These are phyloP conservation scores for Galagoides demidoff DNA, from an alignment of 2,797 vertebrate genomes.

Conservation along the genomic window DNA sequence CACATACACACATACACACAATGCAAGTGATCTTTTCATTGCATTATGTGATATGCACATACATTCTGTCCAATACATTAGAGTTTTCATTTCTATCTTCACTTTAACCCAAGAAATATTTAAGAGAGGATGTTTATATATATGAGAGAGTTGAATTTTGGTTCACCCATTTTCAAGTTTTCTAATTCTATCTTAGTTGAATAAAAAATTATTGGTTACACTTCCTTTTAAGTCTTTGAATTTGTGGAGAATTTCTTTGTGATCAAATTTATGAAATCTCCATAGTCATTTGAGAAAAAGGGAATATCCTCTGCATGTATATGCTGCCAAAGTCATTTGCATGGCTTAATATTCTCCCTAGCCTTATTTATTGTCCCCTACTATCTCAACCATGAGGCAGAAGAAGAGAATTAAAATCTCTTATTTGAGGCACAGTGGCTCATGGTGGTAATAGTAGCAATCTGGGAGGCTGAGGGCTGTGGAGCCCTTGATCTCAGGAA, in stretches of 20 bases:
- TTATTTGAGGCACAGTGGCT: neutral
- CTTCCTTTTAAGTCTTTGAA: neutral
- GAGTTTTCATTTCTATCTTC: neutral
- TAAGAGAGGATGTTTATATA: neutral
- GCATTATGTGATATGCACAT: too few species aligned
- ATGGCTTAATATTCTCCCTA: neutral
- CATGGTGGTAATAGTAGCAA: too few species aligned
- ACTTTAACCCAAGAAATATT: conserved; percentile 17
- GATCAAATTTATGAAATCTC: neutral
- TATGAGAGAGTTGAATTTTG: neutral
- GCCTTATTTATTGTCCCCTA: neutral
- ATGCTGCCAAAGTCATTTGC: neutral
- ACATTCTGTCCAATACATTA: neutral
- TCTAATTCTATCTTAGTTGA: neutral
- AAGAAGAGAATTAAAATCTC: neutral
- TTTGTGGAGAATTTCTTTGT: neutral
- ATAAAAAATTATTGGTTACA: neutral
- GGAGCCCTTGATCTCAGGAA: too few species aligned
- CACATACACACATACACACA: neutral
- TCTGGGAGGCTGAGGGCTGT: too few species aligned
- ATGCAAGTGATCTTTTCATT: neutral
- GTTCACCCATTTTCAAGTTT: neutral
- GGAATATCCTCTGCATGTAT: neutral
- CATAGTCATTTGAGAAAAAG: neutral
- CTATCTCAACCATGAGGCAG: neutral